phyloP scores from a whole-genome alignment of 1,140 invertebrate species.

The Bradysia coprophila region DNA sequence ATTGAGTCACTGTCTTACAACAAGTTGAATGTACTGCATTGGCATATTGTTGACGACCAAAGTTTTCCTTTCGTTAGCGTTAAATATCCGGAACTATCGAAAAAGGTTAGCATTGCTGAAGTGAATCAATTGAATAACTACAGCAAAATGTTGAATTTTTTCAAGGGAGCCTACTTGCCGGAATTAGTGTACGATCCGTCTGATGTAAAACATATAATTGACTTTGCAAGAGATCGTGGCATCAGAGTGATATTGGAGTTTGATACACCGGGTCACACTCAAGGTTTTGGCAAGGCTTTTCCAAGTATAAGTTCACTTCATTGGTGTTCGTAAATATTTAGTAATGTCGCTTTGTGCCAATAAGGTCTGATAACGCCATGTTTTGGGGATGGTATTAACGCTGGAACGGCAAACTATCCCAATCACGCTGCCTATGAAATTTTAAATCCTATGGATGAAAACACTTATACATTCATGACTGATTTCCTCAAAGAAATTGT shows the following conservation, averaged over 20 bases:
- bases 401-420: too few species aligned
- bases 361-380: neutral
- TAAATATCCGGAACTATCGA: too few species aligned
- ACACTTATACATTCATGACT: conserved; percentile 2
- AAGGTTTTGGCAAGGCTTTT: too few species aligned
- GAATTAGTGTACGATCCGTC: too few species aligned
- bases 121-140: conserved; percentile 56
- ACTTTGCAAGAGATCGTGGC: conserved; percentile 50
- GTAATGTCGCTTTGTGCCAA: neutral
- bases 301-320: too few species aligned
- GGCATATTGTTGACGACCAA: conserved; percentile 70
- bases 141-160: too few species aligned
- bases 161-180: too few species aligned
- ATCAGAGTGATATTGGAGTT: conserved; percentile 70
- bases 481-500: neutral
- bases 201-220: too few species aligned
- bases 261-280: conserved; percentile 53
- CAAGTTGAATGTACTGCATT: conserved; percentile 74
- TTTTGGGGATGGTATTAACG: conserved; percentile 4
- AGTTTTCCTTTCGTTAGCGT: conserved; percentile 77
- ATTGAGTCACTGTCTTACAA: conserved; percentile 63
- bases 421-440: too few species aligned
- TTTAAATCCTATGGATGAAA: conserved; percentile 5
- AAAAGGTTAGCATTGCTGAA: conserved; percentile 48
- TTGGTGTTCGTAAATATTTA: too few species aligned